Conservation (phyloP, 2,113 vertebrate species). For the Anoura caudifer region DNA sequence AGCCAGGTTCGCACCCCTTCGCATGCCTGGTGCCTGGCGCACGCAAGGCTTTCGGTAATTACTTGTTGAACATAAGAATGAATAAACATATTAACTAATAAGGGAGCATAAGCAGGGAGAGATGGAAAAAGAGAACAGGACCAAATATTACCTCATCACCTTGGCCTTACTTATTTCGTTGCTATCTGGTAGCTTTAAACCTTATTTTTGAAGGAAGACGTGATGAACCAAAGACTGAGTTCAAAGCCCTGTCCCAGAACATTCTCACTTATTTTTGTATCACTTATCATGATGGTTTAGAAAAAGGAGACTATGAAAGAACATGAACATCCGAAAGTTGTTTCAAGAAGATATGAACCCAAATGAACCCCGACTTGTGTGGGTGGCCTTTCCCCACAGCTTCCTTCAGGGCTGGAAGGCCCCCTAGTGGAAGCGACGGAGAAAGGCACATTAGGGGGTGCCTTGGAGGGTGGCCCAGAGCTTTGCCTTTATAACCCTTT, state of each 20-base stretch:
- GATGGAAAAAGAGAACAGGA: not conserved
- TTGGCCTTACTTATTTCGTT: not conserved
- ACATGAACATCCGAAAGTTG: not conserved
- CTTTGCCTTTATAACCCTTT: not conserved
- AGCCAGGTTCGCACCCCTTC: not conserved
- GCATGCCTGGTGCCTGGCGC: not conserved
- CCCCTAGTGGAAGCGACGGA: not conserved
- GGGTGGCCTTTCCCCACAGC: not conserved
- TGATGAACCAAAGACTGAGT: not conserved
- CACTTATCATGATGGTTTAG: not conserved
- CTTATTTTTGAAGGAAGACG: not conserved
- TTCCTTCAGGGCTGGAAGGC: not conserved
- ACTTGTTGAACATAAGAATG: not conserved
- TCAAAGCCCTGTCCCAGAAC: not conserved
- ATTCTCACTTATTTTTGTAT: not conserved
- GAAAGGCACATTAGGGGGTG: not conserved
- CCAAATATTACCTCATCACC: not conserved
- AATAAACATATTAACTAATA: not conserved
- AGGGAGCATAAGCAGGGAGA: not conserved
- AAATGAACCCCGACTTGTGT: not conserved
- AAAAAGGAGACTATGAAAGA: not conserved
- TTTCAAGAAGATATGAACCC: not conserved
- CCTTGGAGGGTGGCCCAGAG: not conserved
- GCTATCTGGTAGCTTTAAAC: not conserved
- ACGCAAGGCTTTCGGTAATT: not conserved